Conservation (phyloP, 2,797 vertebrate species). For the Delichon dasypus region DNA sequence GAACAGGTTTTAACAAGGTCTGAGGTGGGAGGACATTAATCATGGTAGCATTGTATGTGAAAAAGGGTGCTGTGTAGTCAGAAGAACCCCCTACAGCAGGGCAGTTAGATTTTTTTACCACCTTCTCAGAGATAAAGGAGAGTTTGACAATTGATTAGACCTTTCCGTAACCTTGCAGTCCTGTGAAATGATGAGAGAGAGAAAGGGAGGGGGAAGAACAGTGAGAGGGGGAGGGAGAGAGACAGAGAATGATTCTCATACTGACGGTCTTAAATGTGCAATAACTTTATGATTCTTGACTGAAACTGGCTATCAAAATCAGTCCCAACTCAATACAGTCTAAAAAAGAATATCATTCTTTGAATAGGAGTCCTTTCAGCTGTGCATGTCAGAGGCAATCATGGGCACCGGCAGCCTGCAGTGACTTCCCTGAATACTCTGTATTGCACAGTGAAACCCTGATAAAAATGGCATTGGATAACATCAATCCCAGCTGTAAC, state of each 20-base stretch:
- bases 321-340: slow-evolving; percentile 79
- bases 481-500: slow-evolving; percentile 69
- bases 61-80: slow-evolving; percentile 84
- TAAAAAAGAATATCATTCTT: slow-evolving; percentile 77
- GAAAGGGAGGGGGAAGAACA: slow-evolving; percentile 43
- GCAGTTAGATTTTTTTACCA: slow-evolving; percentile 81
- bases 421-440: slow-evolving; percentile 71
- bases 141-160: slow-evolving; percentile 88
- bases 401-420: slow-evolving; percentile 65
- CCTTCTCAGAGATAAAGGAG: slow-evolving; percentile 81
- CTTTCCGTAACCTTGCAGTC: slow-evolving; percentile 84
- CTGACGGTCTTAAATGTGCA: slow-evolving; percentile 81
- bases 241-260: slow-evolving; percentile 76
- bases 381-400: slow-evolving; percentile 79
- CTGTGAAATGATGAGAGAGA: slow-evolving; percentile 80
- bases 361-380: slow-evolving; percentile 76
- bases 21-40: slow-evolving; percentile 88
- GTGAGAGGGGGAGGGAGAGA: slow-evolving; percentile 33
- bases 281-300: slow-evolving; percentile 85
- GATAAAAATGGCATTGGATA: slow-evolving; percentile 79
- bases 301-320: slow-evolving; percentile 86
- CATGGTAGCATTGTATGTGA: slow-evolving; percentile 85
- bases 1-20: slow-evolving; percentile 89
- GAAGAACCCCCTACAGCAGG: slow-evolving; percentile 83
- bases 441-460: slow-evolving; percentile 69